These are phyloP conservation scores for Malthinus flaveolus DNA, from an alignment of 2,888 invertebrate species.

Conservation along the genomic window DNA sequence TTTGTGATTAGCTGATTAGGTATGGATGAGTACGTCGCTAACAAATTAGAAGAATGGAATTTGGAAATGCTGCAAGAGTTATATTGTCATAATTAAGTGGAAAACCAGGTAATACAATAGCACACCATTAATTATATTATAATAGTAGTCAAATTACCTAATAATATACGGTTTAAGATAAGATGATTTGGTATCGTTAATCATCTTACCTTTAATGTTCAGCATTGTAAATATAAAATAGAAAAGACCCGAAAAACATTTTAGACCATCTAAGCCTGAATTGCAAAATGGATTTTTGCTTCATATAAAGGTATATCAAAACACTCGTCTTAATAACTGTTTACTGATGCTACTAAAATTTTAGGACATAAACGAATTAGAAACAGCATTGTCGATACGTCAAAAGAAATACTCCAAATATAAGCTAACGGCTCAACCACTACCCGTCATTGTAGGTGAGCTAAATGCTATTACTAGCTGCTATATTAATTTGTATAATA, in stretches of 20 bases:
- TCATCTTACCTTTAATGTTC: too few species aligned
- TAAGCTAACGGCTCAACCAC: not conserved
- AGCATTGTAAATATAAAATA: too few species aligned
- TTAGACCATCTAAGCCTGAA: too few species aligned
- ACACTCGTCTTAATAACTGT: not conserved
- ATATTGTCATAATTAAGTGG: too few species aligned
- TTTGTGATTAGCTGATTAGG: not conserved
- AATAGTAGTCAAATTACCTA: too few species aligned
- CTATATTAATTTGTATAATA: not conserved
- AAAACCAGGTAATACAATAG: too few species aligned
- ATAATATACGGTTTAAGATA: too few species aligned
- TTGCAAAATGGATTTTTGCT: not conserved
- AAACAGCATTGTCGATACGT: not conserved
- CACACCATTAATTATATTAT: too few species aligned
- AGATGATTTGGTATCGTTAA: too few species aligned
- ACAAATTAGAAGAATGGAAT: not conserved
- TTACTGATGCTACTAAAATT: not conserved
- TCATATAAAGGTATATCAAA: not conserved
- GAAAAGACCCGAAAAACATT: too few species aligned
- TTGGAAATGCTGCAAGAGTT: not conserved
- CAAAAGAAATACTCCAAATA: not conserved
- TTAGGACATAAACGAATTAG: not conserved
- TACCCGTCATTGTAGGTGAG: slow-evolving; percentile 3
- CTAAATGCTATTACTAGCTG: not conserved
- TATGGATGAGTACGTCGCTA: not conserved